Conservation (phyloP, 2,888 invertebrate genomes). For the Acanthosepion esculentum region DNA sequence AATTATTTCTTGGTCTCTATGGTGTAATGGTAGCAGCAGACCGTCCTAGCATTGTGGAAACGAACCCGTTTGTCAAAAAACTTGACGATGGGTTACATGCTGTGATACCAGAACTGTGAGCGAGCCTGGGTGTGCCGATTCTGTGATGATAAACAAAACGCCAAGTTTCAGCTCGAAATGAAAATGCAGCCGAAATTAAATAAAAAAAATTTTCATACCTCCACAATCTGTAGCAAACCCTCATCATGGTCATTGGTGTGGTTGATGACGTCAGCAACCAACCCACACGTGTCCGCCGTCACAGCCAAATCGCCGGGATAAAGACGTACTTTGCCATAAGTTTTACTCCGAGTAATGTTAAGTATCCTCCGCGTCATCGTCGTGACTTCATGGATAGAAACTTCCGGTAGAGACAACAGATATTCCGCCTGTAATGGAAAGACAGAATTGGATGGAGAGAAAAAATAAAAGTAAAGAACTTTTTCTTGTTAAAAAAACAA, state of each 20-base stretch:
- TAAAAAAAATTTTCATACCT: conserved; percentile 50
- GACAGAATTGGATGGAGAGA: neutral
- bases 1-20: too few relatives aligned
- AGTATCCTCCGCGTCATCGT: conserved; percentile 39
- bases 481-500: neutral
- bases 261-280: conserved; percentile 55
- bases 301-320: conserved; percentile 63
- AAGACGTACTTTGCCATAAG: conserved; percentile 49
- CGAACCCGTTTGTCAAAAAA: neutral
- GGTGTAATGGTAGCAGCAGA: too few relatives aligned
- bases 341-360: conserved; percentile 2
- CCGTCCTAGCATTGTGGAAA: too few relatives aligned
- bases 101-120: neutral
- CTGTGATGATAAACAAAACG: too few relatives aligned
- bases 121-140: neutral
- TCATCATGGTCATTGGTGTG: conserved; percentile 50
- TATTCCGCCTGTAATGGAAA: conserved; percentile 49
- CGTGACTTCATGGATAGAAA: conserved; percentile 48
- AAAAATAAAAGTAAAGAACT: too few relatives aligned
- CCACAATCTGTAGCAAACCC: conserved; percentile 51
- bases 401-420: conserved; percentile 48
- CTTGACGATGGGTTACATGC: neutral
- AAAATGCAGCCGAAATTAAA: too few relatives aligned
- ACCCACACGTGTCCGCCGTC: conserved; percentile 56
- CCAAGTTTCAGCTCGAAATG: too few relatives aligned